Conservation (phyloP, 30 jellyfish, hydroid and myxozoan species). For the Pseudorhiza aurosa region DNA sequence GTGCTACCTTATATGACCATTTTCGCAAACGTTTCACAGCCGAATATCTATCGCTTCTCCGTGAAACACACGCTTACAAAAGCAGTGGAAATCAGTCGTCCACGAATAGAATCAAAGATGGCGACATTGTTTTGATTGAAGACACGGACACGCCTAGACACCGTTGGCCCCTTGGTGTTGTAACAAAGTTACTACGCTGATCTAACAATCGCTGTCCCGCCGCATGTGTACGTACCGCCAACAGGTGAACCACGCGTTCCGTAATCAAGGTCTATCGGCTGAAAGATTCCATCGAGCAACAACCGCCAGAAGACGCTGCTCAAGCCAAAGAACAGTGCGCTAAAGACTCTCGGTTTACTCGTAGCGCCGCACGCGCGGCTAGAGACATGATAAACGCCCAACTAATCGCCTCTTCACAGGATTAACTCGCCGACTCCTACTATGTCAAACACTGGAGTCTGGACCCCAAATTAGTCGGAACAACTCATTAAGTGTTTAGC, state of each 20-base stretch:
- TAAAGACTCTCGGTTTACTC: too few relatives aligned
- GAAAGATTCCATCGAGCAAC: too few relatives aligned
- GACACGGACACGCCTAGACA: conserved; percentile 34
- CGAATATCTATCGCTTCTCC: conserved; percentile 16
- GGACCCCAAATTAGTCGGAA: too few relatives aligned
- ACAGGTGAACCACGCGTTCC: conserved; percentile 2
- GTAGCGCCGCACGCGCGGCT: too few relatives aligned
- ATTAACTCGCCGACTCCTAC: too few relatives aligned
- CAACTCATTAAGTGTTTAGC: too few relatives aligned
- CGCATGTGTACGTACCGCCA: conserved; percentile 11
- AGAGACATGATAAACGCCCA: too few relatives aligned
- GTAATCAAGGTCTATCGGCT: conserved; percentile 17
- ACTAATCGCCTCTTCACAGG: too few relatives aligned
- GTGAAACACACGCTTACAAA: conserved; percentile 9
- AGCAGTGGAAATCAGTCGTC: neutral
- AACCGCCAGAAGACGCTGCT: too few relatives aligned
- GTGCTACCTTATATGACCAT: conserved; percentile 5
- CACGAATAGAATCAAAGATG: neutral
- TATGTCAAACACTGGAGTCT: too few relatives aligned
- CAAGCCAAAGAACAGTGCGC: too few relatives aligned
- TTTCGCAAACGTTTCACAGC: neutral
- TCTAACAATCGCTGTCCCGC: conserved; percentile 21
- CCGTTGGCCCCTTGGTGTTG: conserved; percentile 37
- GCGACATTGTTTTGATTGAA: conserved; percentile 18
- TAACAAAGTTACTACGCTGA: neutral